These are phyloP conservation scores for Embidobia sp. DNA, from an alignment of 2,888 invertebrate genomes.

Conservation along the genomic window DNA sequence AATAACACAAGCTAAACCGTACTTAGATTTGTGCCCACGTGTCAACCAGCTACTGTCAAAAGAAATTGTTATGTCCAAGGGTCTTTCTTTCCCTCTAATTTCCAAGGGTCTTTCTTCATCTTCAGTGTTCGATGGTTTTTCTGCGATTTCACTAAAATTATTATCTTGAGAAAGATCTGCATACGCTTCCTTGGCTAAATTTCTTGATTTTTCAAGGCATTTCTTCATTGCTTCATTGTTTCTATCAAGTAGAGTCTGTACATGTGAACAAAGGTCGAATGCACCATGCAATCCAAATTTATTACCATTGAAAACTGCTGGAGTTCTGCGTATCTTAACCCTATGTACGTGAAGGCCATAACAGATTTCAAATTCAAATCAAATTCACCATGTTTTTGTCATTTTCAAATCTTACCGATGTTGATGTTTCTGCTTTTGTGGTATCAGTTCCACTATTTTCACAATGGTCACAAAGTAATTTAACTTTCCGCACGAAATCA, in stretches of 20 bases:
- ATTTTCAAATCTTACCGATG: constrained; percentile 12
- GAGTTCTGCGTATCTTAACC: too few species aligned
- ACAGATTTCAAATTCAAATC: constrained; percentile 23
- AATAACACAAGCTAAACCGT: constrained; percentile 58
- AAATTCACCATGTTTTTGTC: constrained; percentile 16
- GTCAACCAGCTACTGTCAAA: constrained; percentile 14
- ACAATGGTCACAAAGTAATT: constrained; percentile 19
- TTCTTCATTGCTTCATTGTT: too few species aligned
- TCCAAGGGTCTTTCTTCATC: background rate
- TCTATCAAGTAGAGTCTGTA: too few species aligned
- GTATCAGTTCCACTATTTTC: constrained; percentile 10
- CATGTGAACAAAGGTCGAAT: too few species aligned
- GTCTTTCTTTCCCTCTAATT: background rate
- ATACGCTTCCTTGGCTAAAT: too few species aligned
- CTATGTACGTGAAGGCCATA: constrained; percentile 15
- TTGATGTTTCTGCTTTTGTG: constrained; percentile 6
- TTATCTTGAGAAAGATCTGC: too few species aligned
- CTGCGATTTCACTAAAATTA: too few species aligned
- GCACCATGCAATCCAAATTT: too few species aligned
- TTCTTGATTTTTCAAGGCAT: too few species aligned
- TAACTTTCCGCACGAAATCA: constrained; percentile 28
- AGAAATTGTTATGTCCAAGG: background rate
- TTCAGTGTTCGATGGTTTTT: background rate
- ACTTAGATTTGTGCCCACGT: constrained; percentile 44
- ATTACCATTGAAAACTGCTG: too few species aligned